phyloP scores from a whole-genome alignment of 2,797 vertebrate species.

The Neosilurus mollespiculum region DNA sequence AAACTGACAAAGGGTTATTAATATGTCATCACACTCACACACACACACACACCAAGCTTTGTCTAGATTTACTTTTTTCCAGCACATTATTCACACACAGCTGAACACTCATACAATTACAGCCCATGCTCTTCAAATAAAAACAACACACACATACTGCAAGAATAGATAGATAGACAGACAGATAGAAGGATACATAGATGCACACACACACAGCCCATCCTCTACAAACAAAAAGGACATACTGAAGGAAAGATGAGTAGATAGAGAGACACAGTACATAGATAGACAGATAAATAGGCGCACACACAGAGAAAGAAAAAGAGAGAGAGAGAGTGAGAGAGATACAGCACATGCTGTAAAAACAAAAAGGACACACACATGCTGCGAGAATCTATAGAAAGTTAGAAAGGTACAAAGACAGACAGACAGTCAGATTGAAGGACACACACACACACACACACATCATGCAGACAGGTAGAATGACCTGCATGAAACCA shows the following conservation, averaged over 20 bases:
- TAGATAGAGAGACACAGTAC: too few species aligned
- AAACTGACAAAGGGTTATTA: too few species aligned
- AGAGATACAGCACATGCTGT: too few species aligned
- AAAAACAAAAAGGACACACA: neutral
- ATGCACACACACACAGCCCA: too few species aligned
- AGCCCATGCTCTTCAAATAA: neutral
- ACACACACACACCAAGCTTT: neutral
- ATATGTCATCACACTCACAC: neutral
- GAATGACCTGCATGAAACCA: neutral
- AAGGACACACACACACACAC: neutral
- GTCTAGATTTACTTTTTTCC: conserved; percentile 33
- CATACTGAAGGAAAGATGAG: too few species aligned
- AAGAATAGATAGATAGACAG: too few species aligned
- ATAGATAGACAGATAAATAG: too few species aligned
- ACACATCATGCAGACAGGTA: neutral
- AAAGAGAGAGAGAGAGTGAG: too few species aligned
- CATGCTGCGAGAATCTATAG: neutral
- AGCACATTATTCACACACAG: conserved; percentile 46
- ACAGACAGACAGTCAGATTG: neutral
- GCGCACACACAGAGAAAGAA: too few species aligned
- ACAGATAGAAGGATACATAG: too few species aligned
- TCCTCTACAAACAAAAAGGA: too few species aligned
- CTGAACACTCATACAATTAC: conserved; percentile 36
- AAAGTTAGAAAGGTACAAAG: neutral
- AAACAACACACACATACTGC: too few species aligned